Evolutionary conservation across 2,888 invertebrate species (phyloP), one percentile per base, ranked within the genome.

Genomic region (Amblyjoppa proteus): DNA sequence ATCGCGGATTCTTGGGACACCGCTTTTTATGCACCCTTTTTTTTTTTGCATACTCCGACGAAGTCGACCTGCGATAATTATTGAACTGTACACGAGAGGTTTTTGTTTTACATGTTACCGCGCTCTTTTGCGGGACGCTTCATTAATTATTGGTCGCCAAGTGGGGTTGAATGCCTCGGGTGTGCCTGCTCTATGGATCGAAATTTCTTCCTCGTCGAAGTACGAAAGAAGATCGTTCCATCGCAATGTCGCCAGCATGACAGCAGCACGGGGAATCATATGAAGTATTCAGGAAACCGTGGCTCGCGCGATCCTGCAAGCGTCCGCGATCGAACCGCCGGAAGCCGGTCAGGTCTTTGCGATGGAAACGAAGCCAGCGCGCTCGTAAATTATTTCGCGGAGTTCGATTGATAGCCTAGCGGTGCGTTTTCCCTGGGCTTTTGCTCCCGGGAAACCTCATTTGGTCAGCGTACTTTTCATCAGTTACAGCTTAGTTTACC

Each of bases 381-480:
- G 56, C 73, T 80, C 83, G 81, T 85, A 83, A 77, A 85, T 83
- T 58, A 83, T 85, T 85, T 69, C 80, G 25, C 20, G 5, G 58
- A 49, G 45, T 77, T 83, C 85, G 76, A 85, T 77, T 68, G 74
- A 45, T 38, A 64, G 25, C 5, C 51, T 31, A 11, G 2, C 58
- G 20, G 76, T 28, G 28, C 71, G 51, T 69, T 81, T 68, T 41
- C 20, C 0, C 25, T 5, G 3, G 61, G n/a, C 16, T 68, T 71
- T 34, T 16, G 16, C 31, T n/a, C 25, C 16, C 7, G 25, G 45
- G 49, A 31, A 25, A 71, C 4, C 6, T 16, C 31, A 61, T 41
- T 25, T n/a, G 61, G 41, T 7, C 13, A 5, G 31, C 41, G 28
- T 16, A 16, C 6, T 41, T 49, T 20, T 41, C 7, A 25, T 56